Evolutionary conservation across 2,888 invertebrate genomes (phyloP), one percentile per base, ranked within the genome.

Genomic region (Danaus chrysippus): DNA sequence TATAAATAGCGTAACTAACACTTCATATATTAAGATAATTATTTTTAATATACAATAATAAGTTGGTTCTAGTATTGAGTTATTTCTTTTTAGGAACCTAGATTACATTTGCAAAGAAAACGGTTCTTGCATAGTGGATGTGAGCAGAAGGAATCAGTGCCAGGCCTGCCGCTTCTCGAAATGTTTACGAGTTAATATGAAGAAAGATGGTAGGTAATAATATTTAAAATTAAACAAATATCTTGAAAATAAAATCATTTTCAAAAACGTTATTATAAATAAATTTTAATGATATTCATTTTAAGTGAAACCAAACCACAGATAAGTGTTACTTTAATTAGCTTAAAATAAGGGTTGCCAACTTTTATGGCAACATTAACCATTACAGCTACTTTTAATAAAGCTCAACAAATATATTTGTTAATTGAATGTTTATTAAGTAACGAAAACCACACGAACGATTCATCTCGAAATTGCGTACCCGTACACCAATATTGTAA

Each of bases 101-200:
- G 96, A 97, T 80, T 98, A 98, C 86, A 94, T 96, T 8, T 98
- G 98, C 86, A 98, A 98, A 82, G 98, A 98, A 82, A 94, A 93
- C 70, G 96, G 96, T 0, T 92, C 93, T 0, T 98, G 98, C 77
- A 91, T 97, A 3, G 97, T 98, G 17, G 98, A 98, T 77, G 97
- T 98, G 2, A 96, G 96, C 0, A 92, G 98, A 57, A 90, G 98
- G 57, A 98, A 98, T 87, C 98, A 98, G 83, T 98, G 98, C 79
- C 98, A 98, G 83, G 96, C 98, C 0, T 98, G 98, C 81, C 93
- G 98, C 54, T 97, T 98, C 86, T 93, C 95, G 64, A 98, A 98
- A 81, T 98, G 98, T 83, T 92, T 98, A 15, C 93, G 94, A 72
- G 97, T 97, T 71, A 97, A 97, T 83, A 98, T 98, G 98, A 97